A percentile compares a stretch with the other conserved stretches of the same genome.
These are phyloP conservation scores for Pandemis cinnamomeana DNA, from an alignment of 2,888 invertebrate species.

Conservation along the genomic window DNA sequence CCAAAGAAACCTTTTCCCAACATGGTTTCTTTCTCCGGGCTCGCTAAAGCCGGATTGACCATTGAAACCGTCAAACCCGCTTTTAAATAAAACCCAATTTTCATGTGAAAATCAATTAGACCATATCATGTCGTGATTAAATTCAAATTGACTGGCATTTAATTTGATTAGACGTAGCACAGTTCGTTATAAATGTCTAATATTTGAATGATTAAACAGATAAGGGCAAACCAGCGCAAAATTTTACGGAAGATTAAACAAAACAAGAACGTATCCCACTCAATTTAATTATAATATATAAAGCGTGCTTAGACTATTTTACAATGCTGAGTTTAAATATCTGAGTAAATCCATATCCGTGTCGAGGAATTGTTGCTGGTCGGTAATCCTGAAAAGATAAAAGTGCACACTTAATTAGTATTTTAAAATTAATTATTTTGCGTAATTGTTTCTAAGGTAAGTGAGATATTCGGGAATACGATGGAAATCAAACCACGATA, in stretches of 20 bases:
- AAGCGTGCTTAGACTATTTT: constrained; percentile 40
- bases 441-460: too few species aligned
- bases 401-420: not conserved
- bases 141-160: constrained; percentile 29
- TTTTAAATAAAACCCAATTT: constrained; percentile 23
- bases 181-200: constrained; percentile 33
- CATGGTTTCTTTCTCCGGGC: constrained; percentile 5
- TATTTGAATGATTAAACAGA: constrained; percentile 36
- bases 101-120: constrained; percentile 20
- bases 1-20: constrained; percentile 7
- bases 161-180: constrained; percentile 31
- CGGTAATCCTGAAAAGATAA: constrained; percentile 12
- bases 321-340: constrained; percentile 31
- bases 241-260: not conserved
- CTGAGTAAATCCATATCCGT: constrained; percentile 3
- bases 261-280: constrained; percentile 29
- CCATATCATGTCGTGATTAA: constrained; percentile 23
- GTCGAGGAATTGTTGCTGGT: constrained; percentile 16
- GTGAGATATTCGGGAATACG: not conserved
- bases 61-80: not conserved
- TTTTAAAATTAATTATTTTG: too few species aligned
- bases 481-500: not conserved
- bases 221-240: not conserved
- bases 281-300: constrained; percentile 26
- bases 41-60: not conserved